These are phyloP conservation scores for Pedetes capensis DNA, from an alignment of 2,113 vertebrate species.

Conservation along the genomic window DNA sequence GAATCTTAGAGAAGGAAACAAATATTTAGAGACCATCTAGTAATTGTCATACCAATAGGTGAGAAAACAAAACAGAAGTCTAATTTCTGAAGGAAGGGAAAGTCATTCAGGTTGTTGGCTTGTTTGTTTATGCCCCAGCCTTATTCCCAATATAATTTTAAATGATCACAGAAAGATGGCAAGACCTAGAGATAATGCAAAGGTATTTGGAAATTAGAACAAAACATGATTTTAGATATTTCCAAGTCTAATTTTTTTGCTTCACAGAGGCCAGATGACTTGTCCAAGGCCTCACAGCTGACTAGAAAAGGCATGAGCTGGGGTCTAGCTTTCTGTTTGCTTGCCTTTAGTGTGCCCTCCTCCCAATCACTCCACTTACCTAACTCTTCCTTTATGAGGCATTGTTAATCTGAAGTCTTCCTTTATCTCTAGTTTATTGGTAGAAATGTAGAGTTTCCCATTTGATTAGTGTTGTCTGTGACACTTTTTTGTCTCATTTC, in stretches of 20 bases:
- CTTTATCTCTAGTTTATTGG: background rate
- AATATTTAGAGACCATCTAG: background rate
- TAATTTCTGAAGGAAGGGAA: constrained; percentile 9
- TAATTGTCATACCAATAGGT: background rate
- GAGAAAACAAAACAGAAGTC: background rate
- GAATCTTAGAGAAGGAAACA: background rate
- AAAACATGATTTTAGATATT: background rate
- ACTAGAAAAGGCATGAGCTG: background rate
- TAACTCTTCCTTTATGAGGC: background rate
- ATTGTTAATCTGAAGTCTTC: background rate
- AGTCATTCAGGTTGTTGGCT: background rate
- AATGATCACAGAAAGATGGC: background rate
- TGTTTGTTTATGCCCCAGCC: background rate
- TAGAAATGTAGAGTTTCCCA: background rate
- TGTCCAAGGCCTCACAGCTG: background rate
- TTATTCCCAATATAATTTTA: constrained; percentile 10
- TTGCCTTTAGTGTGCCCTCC: background rate
- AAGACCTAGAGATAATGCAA: background rate
- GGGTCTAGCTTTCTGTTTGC: background rate
- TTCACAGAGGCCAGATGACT: background rate
- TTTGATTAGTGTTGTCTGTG: background rate
- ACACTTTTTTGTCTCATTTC: constrained; percentile 9
- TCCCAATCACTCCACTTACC: background rate
- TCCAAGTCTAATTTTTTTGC: background rate
- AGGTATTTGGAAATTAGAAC: background rate